Evolutionary conservation across 2,113 vertebrate genomes (phyloP), one percentile per base, ranked within the genome.

Genomic region (Chloropsis cyanopogon): DNA sequence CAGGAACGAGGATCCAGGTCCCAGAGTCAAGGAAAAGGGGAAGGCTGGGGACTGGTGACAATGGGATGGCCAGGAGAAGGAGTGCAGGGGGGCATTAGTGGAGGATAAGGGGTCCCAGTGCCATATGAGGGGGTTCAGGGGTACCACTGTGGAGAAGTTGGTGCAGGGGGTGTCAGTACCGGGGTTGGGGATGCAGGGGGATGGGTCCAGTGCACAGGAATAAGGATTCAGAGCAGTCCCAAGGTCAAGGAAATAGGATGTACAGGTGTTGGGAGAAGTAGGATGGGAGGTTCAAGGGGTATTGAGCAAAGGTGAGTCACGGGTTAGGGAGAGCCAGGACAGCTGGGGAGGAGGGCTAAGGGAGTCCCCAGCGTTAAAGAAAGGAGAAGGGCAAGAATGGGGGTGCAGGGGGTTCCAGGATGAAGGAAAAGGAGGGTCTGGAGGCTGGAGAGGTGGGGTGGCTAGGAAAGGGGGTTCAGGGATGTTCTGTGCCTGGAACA

Each of bases 401-500:
- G 19, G 8, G 5, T 11, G 2, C 12, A 65, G 19, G 15, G 50
- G 15, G 19, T 49, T 19, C 24, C 20, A 75, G 52, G 16, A 65
- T 0, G 1, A 85, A 75, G 25, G 24, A 57, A 85, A 57, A 85
- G 41, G 42, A 49, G 10, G 3, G 21, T 41, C 16, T 85, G 29
- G 23, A 28, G 29, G 15, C 12, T 75, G 60, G 50, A 65, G 41
- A 73, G 28, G 19, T 0, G 0, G 3, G 24, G 21, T 56, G 59
- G 15, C 35, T 0, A 0, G 29, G 24, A 65, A 75, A 65, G 35
- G 15, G 12, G 29, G 8, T 49, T 84, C n/a, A 20, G 41, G 19
- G 28, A 14, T 2, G 2, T 54, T 72, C 28, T 39, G 23, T 28
- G 49, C 49, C 0, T 1, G 23, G 28, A 73, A 73, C 1, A 3